Evolutionary conservation across 2,888 invertebrate species (phyloP), one percentile per base, ranked within the genome.

Genomic region (Abrostola tripartita): DNA sequence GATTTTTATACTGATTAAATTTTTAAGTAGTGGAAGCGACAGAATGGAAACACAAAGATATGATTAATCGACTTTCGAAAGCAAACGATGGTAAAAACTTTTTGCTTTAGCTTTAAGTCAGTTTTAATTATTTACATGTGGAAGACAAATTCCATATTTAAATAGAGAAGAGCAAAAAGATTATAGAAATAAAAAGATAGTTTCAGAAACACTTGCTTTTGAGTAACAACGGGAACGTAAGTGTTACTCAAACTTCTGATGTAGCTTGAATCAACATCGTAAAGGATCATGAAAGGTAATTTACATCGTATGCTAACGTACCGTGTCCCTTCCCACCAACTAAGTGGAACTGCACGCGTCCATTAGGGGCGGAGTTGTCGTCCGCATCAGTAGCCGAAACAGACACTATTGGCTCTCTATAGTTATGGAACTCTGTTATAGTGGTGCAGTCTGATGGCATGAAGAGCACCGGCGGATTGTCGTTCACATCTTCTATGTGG

Each of bases 381-480:
- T 98, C 98, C 0, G 96, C 96, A 90, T 99, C 98, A n/a, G 95
- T 96, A 0, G 97, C 98, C 71, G 96, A 96, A 9, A 98, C 94
- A 0, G 96, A 93, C n/a, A 96, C 95, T 57, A 98, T 96, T 4
- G 96, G 95, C 74, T 98, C 98, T 14, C 97, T 95, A n/a, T 96
- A 91, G 80, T 97, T 97, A 84, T 98, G 98, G 90, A 98, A 98
- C 91, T 98, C 98, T 0, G 98, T 98, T 62, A 98, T 96, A 12
- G 97, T 96, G 0, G 97, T 95, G 85, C 98, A 98, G 0, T 95
- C 95, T 5, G 95, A 88, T 0, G 97, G 97, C 42, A 97, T 82
- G 12, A 96, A 95, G 36, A 98, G 95, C 58, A 96, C 95, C 0
- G 98, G 98, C 0, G 96, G 88, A 84, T 98, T 98, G 88, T 98